A percentile compares a stretch with the other conserved stretches of the same genome.
These are phyloP conservation scores for Phataginus tricuspis DNA, from an alignment of 2,797 vertebrate species.

Conservation along the genomic window DNA sequence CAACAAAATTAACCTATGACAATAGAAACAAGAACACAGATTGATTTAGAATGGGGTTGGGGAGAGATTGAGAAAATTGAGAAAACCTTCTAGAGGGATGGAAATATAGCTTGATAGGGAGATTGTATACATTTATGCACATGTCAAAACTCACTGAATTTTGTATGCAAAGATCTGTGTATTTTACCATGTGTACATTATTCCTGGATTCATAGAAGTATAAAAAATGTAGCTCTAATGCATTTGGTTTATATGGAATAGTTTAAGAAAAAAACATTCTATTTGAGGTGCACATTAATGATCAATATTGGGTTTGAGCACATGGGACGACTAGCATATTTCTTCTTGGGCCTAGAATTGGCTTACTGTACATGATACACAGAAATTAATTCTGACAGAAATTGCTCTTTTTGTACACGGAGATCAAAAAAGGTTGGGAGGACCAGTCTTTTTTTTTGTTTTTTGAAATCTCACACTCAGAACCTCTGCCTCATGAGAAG, in stretches of 20 bases:
- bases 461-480: neutral
- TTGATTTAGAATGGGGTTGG: neutral
- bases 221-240: neutral
- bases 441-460: too few relatives aligned
- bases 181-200: neutral
- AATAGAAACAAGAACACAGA: neutral
- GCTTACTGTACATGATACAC: neutral
- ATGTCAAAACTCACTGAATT: neutral
- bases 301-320: neutral
- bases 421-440: neutral
- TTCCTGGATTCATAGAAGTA: neutral
- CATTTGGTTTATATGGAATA: neutral
- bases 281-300: neutral
- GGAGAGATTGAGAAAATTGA: neutral
- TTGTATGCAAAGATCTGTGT: neutral
- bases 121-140: too few relatives aligned
- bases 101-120: neutral
- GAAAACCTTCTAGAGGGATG: neutral
- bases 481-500: neutral
- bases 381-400: neutral
- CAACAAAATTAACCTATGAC: neutral
- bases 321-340: neutral
- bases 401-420: neutral
- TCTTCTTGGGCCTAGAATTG: neutral
- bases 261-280: neutral